Percentiles rank a stretch among this genome's conserved stretches.
phyloP scores from a whole-genome alignment of 2,113 vertebrate species.

The Laticauda laticaudata region DNA sequence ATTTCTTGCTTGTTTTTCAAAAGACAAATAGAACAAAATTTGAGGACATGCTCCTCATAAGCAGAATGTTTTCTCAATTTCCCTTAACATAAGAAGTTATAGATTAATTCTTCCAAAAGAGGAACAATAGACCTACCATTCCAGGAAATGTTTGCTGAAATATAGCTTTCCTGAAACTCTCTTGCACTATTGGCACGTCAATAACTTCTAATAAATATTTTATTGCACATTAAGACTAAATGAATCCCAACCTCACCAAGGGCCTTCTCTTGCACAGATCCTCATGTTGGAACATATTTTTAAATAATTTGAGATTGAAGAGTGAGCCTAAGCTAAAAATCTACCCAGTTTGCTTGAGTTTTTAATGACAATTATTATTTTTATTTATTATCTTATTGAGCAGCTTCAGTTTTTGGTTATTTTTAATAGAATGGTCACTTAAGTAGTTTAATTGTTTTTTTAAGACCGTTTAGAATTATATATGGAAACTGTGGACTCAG shows the following conservation, averaged over 20 bases:
- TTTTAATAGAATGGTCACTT: background rate
- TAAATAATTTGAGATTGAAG: background rate
- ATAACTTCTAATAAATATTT: background rate
- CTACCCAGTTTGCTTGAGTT: background rate
- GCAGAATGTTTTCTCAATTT: background rate
- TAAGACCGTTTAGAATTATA: background rate
- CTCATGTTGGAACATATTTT: background rate
- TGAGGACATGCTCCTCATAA: background rate
- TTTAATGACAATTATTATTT: background rate
- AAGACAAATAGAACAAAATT: background rate
- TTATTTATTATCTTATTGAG: background rate
- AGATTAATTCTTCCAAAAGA: background rate
- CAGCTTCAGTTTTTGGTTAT: background rate
- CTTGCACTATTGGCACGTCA: background rate
- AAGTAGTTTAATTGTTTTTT: background rate
- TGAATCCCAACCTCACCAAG: background rate
- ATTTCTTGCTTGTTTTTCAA: background rate
- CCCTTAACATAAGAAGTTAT: background rate
- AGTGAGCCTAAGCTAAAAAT: background rate
- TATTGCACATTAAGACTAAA: background rate
- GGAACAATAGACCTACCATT: background rate
- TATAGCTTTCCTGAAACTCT: background rate
- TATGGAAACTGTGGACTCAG: background rate
- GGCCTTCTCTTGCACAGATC: background rate
- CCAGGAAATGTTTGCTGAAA: background rate